Evolutionary conservation across 2,113 vertebrate genomes (phyloP).

Genomic region (Eonycteris spelaea): DNA sequence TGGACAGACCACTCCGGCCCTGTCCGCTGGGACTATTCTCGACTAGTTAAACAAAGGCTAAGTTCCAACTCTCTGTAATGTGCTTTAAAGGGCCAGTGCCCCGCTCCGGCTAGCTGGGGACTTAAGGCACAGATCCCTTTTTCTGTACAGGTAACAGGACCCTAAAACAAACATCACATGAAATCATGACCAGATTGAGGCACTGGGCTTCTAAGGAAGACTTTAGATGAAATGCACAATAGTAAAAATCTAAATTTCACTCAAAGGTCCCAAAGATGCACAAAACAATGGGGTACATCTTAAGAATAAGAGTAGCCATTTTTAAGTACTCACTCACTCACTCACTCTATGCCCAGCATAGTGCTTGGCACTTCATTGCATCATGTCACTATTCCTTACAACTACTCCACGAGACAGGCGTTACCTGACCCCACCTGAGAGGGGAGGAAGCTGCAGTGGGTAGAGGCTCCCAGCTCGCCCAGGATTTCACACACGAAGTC

Average conservation of each 20-base stretch:
- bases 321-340: background rate
- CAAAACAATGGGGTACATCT: background rate
- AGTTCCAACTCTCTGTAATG: constrained; percentile 69
- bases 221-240: background rate
- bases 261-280: background rate
- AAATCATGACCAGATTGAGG: background rate
- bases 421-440: background rate
- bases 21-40: constrained; percentile 69
- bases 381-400: background rate
- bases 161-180: background rate
- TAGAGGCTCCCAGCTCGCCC: background rate
- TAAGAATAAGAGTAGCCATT: background rate
- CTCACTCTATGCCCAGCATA: background rate
- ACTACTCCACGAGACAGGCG: no score
- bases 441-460: background rate
- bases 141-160: constrained; percentile 37
- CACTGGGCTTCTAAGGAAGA: background rate
- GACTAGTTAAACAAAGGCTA: constrained; percentile 84
- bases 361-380: rapidly evolving
- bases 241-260: constrained; percentile 1
- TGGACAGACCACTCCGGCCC: constrained; percentile 75
- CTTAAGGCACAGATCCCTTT: constrained; percentile 69
- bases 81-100: constrained; percentile 86
- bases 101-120: background rate
- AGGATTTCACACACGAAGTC: background rate